Evolutionary conservation across 2,797 vertebrate species (phyloP).

Genomic region (Leptodactylus fallax): DNA sequence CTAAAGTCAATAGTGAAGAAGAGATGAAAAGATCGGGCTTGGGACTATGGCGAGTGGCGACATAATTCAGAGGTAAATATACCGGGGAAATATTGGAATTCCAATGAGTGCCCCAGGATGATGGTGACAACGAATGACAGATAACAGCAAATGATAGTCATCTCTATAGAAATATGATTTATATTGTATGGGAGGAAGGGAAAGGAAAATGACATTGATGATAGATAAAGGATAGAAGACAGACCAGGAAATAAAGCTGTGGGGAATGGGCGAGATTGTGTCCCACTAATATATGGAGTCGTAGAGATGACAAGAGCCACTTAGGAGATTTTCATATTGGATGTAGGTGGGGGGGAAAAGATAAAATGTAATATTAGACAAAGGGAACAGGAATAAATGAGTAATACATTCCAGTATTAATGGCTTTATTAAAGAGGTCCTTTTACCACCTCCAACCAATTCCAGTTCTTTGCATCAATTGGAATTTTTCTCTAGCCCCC

Average conservation of each 20-base stretch:
- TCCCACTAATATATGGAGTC: not conserved
- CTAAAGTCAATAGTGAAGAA: slow-evolving; percentile 28
- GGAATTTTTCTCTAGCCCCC: too few species aligned
- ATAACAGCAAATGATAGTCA: slow-evolving; percentile 12
- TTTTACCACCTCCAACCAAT: too few species aligned
- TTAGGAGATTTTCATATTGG: not conserved
- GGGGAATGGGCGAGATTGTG: not conserved
- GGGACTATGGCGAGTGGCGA: not conserved
- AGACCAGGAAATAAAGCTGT: not conserved
- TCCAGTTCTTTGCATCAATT: too few species aligned
- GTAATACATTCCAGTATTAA: too few species aligned
- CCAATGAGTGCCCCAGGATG: not conserved
- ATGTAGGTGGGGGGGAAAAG: not conserved
- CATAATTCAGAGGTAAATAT: slow-evolving; percentile 31
- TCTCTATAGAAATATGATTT: slow-evolving; percentile 34
- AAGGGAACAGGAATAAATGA: too few species aligned
- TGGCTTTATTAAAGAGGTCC: too few species aligned
- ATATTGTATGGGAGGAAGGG: slow-evolving; percentile 9
- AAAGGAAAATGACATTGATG: slow-evolving; percentile 27
- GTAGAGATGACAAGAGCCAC: not conserved
- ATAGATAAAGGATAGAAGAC: not conserved
- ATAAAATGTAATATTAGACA: too few species aligned
- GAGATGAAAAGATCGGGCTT: slow-evolving; percentile 10
- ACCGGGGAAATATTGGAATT: slow-evolving; percentile 13
- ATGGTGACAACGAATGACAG: slow-evolving; percentile 34